phyloP scores from a whole-genome alignment of 2,797 vertebrate genomes.

The Tenualosa thibaudeaui region DNA sequence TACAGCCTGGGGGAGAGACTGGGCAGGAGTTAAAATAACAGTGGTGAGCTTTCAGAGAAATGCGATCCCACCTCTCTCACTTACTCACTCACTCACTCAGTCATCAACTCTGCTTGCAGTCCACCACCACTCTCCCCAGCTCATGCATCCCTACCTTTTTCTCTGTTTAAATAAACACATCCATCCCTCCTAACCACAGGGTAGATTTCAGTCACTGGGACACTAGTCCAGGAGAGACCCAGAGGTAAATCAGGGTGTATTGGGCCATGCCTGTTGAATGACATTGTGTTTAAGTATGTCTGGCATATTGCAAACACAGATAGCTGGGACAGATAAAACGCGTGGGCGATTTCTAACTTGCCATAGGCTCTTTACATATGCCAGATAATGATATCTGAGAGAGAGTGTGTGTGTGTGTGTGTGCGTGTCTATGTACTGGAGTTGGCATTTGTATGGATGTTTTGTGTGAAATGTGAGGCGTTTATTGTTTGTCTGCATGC shows the following conservation, averaged over 20 bases:
- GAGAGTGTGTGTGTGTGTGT: conserved; percentile 12
- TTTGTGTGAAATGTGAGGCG: background rate
- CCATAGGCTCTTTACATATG: conserved; percentile 14
- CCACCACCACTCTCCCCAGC: conserved; percentile 22
- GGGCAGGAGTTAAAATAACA: conserved; percentile 48
- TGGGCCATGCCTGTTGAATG: conserved; percentile 26
- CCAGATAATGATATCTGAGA: conserved; percentile 8
- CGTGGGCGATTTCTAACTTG: conserved; percentile 34
- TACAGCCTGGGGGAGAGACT: conserved; percentile 55
- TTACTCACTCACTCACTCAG: conserved; percentile 36
- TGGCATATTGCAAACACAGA: conserved; percentile 45
- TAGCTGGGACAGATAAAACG: conserved; percentile 24
- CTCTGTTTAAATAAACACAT: conserved; percentile 54
- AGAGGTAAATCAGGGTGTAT: conserved; percentile 34
- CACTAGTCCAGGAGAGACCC: conserved; percentile 41
- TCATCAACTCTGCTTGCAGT: background rate
- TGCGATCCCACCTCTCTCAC: conserved; percentile 56
- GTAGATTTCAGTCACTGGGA: conserved; percentile 37
- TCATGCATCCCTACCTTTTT: conserved; percentile 36
- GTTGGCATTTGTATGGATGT: background rate
- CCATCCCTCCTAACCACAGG: conserved; percentile 24
- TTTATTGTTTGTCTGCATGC: background rate
- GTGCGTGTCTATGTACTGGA: background rate
- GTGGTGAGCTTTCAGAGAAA: conserved; percentile 69
- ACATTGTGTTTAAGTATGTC: background rate